Conservation (phyloP, 2,113 vertebrate species). For the Turnix velox region DNA sequence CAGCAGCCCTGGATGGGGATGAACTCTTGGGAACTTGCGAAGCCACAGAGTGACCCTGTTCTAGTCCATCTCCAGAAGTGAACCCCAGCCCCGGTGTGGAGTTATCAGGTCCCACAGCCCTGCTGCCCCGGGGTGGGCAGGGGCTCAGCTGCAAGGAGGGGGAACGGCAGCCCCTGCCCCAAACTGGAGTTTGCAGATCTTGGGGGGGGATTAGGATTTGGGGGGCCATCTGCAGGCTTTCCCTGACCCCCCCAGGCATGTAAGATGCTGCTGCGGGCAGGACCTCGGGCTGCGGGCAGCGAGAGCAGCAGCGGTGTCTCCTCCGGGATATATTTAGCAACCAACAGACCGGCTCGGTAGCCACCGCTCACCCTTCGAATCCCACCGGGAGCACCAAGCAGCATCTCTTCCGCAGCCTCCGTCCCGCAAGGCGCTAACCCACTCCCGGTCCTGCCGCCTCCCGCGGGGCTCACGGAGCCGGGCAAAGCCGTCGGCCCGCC, state of each 20-base stretch:
- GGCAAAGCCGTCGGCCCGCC: background rate
- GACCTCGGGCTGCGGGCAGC: background rate
- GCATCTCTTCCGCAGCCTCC: background rate
- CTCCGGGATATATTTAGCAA: background rate
- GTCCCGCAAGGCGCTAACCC: background rate
- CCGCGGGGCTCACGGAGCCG: background rate
- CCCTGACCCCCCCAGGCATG: background rate
- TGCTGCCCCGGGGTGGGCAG: background rate
- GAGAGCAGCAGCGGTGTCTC: background rate
- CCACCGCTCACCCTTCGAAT: background rate
- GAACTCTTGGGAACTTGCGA: background rate
- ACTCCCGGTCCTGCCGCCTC: background rate
- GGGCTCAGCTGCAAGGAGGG: background rate
- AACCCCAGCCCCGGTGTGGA: accelerated
- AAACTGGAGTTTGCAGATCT: background rate
- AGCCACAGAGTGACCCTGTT: background rate
- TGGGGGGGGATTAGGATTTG: background rate
- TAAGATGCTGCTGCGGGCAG: background rate
- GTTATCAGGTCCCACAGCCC: background rate
- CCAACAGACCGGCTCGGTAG: background rate
- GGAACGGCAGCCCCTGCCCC: background rate
- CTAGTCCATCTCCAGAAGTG: background rate
- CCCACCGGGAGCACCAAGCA: background rate
- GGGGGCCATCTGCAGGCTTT: background rate
- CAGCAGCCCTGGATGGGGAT: background rate